Evolutionary conservation across 2,888 invertebrate species (phyloP), one percentile per base, ranked within the genome.

Genomic region (Pammene aurita): DNA sequence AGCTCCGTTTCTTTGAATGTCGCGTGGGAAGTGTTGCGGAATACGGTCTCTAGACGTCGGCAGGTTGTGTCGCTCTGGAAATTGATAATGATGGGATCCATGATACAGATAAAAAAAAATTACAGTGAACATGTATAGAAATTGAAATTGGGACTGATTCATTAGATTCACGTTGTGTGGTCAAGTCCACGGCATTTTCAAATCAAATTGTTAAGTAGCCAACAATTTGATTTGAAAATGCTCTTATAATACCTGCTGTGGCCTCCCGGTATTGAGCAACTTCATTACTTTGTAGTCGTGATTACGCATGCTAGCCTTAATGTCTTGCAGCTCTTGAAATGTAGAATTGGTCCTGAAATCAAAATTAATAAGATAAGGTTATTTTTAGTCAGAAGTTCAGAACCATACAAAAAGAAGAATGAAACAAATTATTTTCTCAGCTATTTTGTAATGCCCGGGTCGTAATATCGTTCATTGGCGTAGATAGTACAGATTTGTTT

Each of bases 301-400:
- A 71, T 81, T 87, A 42, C 87, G 84, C 75, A 92, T 84, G 35
- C 93, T 84, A 54, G 90, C 89, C 78, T 94, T 93, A 74, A 95
- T 89, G 74, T 86, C 93, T 78, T 93, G 91, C 63, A 94, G 81
- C 77, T 94, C 94, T 71, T 91, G 91, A 77, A 93, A 93, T 76
- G 93, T 93, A 16, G 91, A 87, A 26, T 90, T 86, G 72, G 93
- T 93, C 80, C 94, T 94, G 83, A 69, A 92, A 93, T 72, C 7
- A 70, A 57, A 64, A 42, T 18, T 2, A 38, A 6, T 18, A 52
- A 7, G 14, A 6, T 18, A 52, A 7, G 14, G 34, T 9, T 9
- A 7, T 35, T n/a, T n/a, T 35, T 50, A 16, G 7, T 16, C 6
- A 9, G 14, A n/a, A n/a, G n/a, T n/a, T n/a, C n/a, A n/a, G n/a